Evolutionary conservation across 2,797 vertebrate genomes (phyloP), one percentile per base, ranked within the genome.

Genomic region (Linurgus olivaceus): DNA sequence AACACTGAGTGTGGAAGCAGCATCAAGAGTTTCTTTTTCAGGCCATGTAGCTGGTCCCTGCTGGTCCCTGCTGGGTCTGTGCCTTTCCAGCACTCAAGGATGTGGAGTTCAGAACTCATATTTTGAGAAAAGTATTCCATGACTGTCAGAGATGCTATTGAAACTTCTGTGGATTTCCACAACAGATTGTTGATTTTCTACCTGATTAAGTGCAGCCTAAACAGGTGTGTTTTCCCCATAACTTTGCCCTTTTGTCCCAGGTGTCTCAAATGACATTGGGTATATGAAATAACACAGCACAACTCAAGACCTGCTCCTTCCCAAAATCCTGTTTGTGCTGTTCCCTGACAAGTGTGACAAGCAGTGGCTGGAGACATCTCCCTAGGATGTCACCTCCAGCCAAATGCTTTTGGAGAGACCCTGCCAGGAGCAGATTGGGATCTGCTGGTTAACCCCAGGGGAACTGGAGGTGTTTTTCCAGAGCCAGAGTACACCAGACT

Each of bases 101-200:
- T 21, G n/a, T n/a, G 29, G 24, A 58, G 37, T n/a, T 83, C 76
- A 71, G 7, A 13, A 52, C 15, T 50, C 0, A 0, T 6, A 9
- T 40, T 66, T 38, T 51, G 37, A 48, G 31, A 79, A 54, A 58
- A 76, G 3, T 24, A 79, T 66, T 40, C 50, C 19, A 2, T 5
- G 23, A 25, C 63, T 74, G n/a, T 31, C 9, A 3, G 23, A 28
- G 11, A 8, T 28, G 15, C 10, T 16, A 25, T 26, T 48, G 59
- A 66, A 93, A 51, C 33, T 84, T 80, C 50, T 19, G 7, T 52
- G 71, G 57, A 35, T 66, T 78, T 72, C 31, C 16, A 26, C 50
- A 54, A 26, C 31, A 48, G 37, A 71, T 6, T 50, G 37, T n/a
- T 87, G 66, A 37, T 78, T 63, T 78, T 50, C 50, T 62, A 37